Base-by-base conservation (phyloP, 1,140 invertebrate genomes). In the Battus philenor region DNA sequence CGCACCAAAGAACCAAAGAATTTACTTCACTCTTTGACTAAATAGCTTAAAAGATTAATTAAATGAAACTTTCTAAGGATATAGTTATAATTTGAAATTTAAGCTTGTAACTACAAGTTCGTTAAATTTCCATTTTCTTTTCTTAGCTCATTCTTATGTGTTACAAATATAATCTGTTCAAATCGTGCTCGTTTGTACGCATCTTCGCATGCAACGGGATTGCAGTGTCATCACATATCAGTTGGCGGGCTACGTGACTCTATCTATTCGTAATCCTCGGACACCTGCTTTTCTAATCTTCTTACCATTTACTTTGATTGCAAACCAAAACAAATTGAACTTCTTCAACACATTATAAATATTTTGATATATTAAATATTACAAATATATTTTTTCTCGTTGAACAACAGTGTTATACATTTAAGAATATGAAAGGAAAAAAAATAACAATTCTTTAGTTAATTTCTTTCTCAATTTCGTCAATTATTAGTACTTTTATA, bases 1-100 rank as follows among this genome's bases (percentile, higher is more conserved):
- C 65, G 58, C 59, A 55, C 61, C 58, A 65, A 69, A 68, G 72
- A 77, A 55, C 61, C 58, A 65, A 69, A 68, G 72, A 77, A 71
- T 78, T 77, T 61, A 64, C 64, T 68, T 72, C 62, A 68, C 62
- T 65, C 68, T 81, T 78, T 76, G 77, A 76, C 72, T 78, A 77
- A 78, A 81, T 76, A 68, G 65, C 70, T 78, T 59, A 70, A 77
- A 65, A 69, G 64, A 81, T 81, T 79, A 78, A 81, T 81, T 73
- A 81, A 65, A 63, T 39, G 47, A 39, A 60, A 60, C 39, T 51
- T 36, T 17, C 26, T 9, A 27, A 41, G 50, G 61, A 64, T 56
- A 59, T 56, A 47, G 47, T 66, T 74, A 59, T 56, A 61, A 67
- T 68, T 59, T 62, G 39, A 47, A 41, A 12, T 13, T 41, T 41